Evolutionary conservation across 2,888 invertebrate species (phyloP), one percentile per base, ranked within the genome.

Genomic region (Elmis aenea): DNA sequence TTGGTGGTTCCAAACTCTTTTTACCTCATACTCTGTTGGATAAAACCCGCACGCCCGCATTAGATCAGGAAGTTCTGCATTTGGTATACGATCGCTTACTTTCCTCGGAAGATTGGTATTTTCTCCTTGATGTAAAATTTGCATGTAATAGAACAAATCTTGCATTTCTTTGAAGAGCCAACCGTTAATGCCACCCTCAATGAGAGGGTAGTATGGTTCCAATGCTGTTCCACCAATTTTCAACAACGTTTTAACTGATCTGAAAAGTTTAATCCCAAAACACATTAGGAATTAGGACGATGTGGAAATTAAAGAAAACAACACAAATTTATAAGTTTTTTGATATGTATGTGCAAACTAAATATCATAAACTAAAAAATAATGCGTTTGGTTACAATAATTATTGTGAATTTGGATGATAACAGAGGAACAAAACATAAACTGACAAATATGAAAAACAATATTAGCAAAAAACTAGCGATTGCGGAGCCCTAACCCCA

Each of bases 31-130:
- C 55, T 85, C 82, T 0, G 80, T 77, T 1, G 84, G 85, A 57
- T 81, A 87, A 65, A 72, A 86, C 8, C 86, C 86, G 52, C 85
- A 69, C 2, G 83, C 81, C 41, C 85, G 70, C 77, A 87, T 79
- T 10, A 85, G 66, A 62, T 82, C 84, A 0, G 85, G 80, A 26
- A 87, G 66, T 53, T 85, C 83, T 12, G 75, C 71, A 13, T 82
- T 68, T 1, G 76, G 72, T 29, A 86, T 77, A 45, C 63, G 70
- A 32, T 79, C 76, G 10, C 73, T 72, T 21, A 85, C 76, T 3
- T 68, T 64, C 46, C 83, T 68, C 42, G 73, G 72, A 2, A 77
- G 71, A 29, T 77, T 76, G 0, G 79, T 75, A 58, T 81, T 77
- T 28, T 84, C 79, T 3, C 83, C 83, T 57, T 84, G 81, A 50